Evolutionary conservation across 2,797 vertebrate genomes (phyloP).

Genomic region (Myotis pilosus): DNA sequence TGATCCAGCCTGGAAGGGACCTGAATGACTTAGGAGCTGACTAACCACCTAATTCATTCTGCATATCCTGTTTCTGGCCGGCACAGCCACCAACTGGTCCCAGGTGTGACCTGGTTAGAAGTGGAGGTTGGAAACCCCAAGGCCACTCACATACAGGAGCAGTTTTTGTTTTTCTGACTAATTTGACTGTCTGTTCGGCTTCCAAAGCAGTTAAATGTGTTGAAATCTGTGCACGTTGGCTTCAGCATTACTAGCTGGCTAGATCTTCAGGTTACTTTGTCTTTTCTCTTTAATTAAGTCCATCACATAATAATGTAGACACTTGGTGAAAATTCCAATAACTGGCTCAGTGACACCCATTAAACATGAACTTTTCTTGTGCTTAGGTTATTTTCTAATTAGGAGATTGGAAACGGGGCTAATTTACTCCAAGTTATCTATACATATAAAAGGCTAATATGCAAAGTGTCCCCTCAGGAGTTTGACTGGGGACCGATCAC

Average conservation of each 20-base stretch:
- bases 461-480: too few relatives aligned
- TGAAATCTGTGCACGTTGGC: background rate
- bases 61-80: slow-evolving; percentile 64
- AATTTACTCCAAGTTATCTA: background rate
- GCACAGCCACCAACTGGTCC: slow-evolving; percentile 34
- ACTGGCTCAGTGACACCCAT: background rate
- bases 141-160: background rate
- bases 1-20: slow-evolving; percentile 17
- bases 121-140: background rate
- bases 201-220: background rate
- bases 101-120: slow-evolving; percentile 52
- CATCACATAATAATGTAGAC: background rate
- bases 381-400: background rate
- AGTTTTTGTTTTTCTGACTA: background rate
- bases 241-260: background rate
- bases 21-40: background rate
- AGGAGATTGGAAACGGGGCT: background rate
- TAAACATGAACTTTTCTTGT: background rate
- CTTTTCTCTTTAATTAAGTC: background rate
- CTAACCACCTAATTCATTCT: slow-evolving; percentile 44
- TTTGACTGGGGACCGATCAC: too few relatives aligned
- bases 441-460: too few relatives aligned
- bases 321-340: background rate
- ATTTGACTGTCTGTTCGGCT: background rate
- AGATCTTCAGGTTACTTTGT: background rate